Evolutionary conservation across 2,113 vertebrate species (phyloP), one percentile per base, ranked within the genome.

Genomic region (Ochotona princeps): DNA sequence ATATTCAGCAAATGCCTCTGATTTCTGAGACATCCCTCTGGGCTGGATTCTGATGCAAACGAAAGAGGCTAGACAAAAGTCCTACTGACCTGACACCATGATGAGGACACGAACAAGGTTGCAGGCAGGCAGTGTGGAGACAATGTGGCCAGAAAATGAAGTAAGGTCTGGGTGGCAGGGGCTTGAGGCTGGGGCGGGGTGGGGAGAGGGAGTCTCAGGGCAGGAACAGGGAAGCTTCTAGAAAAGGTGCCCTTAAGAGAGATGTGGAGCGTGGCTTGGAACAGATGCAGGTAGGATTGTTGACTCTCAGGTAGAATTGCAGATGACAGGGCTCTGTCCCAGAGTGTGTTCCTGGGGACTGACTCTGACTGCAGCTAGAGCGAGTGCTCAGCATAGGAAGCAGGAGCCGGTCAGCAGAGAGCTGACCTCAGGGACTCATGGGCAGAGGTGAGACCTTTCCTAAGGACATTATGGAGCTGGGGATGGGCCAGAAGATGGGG

Each of bases 71-170:
- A 26, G 25, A 20, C 0, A 0, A 15, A 25, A 11, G 21, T 9
- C 26, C 49, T 2, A 1, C 51, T 25, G 61, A 70, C 61, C 26
- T 51, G 65, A 49, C 14, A 7, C 5, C 0, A 2, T 26, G 30
- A 2, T 20, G 25, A 25, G 32, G 61, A 28, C 25, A 11, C 8
- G 54, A 57, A 61, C 5, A 26, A 17, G 73, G 15, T 3, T 67
- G 21, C 61, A 18, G 47, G 35, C 28, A 49, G 32, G 63, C 61
- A 35, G 23, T n/a, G 11, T 2, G 28, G 51, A 49, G 47, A 30
- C 0, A 0, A 72, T 11, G 0, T 0, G 18, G n/a, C 20, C n/a
- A 1, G 3, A 70, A 70, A 26, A 26, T 32, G 17, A 10, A 44
- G 32, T n/a, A 10, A 5, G 23, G 14, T 4, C 0, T 28, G 23